These are phyloP conservation scores for Philaethria dido DNA, from an alignment of 2,888 invertebrate species.

Conservation along the genomic window DNA sequence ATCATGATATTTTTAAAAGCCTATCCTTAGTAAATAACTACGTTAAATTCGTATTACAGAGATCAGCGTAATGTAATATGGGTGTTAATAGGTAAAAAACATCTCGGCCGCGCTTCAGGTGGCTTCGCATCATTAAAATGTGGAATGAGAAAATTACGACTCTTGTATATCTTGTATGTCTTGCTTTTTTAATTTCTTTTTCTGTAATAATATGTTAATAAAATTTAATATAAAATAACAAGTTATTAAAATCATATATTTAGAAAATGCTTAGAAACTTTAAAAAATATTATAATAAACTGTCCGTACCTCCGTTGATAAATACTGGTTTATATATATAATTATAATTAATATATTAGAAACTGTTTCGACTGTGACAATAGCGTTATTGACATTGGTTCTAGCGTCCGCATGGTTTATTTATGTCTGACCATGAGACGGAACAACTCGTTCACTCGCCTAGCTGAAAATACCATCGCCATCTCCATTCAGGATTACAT, in stretches of 20 bases:
- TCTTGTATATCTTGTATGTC: background rate
- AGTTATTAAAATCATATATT: too few species aligned
- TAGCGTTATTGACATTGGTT: conserved; percentile 66
- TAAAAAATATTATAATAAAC: too few species aligned
- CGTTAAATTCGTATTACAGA: background rate
- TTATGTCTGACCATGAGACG: conserved; percentile 72
- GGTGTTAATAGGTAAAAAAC: conserved; percentile 37
- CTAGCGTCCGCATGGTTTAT: conserved; percentile 62
- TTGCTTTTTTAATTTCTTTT: background rate
- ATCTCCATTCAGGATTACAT: conserved; percentile 37
- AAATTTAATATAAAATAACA: too few species aligned
- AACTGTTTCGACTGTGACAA: conserved; percentile 21
- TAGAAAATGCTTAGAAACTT: too few species aligned
- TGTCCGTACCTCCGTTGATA: too few species aligned
- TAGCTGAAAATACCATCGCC: conserved; percentile 57
- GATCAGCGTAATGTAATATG: conserved; percentile 31
- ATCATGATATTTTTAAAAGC: background rate
- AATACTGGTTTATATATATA: background rate
- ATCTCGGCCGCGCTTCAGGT: conserved; percentile 33
- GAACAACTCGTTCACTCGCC: conserved; percentile 57
- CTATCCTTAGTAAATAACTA: background rate
- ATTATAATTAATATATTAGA: conserved; percentile 13
- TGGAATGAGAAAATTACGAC: conserved; percentile 41
- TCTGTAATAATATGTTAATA: too few species aligned
- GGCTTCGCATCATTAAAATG: conserved; percentile 29